These are phyloP conservation scores for Noctua janthe DNA, from an alignment of 2,888 invertebrate genomes.

Conservation along the genomic window DNA sequence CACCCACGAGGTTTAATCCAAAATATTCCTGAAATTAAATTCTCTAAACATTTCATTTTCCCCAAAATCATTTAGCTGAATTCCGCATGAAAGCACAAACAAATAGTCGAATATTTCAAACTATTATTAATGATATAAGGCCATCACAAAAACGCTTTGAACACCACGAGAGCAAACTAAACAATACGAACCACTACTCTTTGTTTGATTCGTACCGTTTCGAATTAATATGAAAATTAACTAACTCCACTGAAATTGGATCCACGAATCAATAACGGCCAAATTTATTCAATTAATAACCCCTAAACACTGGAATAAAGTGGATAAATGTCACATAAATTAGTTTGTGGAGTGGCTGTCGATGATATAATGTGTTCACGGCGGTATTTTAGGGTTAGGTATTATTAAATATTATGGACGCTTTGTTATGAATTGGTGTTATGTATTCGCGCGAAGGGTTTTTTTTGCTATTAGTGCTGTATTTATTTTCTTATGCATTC, in stretches of 20 bases:
- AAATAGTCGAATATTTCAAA: slow-evolving; percentile 32
- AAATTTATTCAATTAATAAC: slow-evolving; percentile 74
- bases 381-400: slow-evolving; percentile 41
- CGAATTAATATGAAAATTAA: slow-evolving; percentile 67
- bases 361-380: slow-evolving; percentile 68
- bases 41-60: slow-evolving; percentile 24
- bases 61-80: slow-evolving; percentile 22
- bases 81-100: slow-evolving; percentile 33
- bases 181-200: slow-evolving; percentile 38
- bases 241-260: slow-evolving; percentile 57
- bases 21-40: slow-evolving; percentile 30
- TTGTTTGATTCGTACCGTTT: slow-evolving; percentile 49
- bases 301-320: slow-evolving; percentile 65
- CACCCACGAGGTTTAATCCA: slow-evolving; percentile 12
- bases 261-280: slow-evolving; percentile 67
- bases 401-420: slow-evolving; percentile 21
- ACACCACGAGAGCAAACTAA: slow-evolving; percentile 39
- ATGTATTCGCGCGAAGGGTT: neutral
- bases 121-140: slow-evolving; percentile 42
- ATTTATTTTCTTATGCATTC: too few relatives aligned
- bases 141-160: slow-evolving; percentile 50
- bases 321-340: slow-evolving; percentile 75
- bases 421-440: slow-evolving; percentile 28
- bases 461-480: too few relatives aligned
- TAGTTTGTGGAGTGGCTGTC: slow-evolving; percentile 67